A percentile compares a stretch with the other conserved stretches of the same genome.
phyloP scores from a whole-genome alignment of 1,140 invertebrate genomes.

The Berghia stephanieae region DNA sequence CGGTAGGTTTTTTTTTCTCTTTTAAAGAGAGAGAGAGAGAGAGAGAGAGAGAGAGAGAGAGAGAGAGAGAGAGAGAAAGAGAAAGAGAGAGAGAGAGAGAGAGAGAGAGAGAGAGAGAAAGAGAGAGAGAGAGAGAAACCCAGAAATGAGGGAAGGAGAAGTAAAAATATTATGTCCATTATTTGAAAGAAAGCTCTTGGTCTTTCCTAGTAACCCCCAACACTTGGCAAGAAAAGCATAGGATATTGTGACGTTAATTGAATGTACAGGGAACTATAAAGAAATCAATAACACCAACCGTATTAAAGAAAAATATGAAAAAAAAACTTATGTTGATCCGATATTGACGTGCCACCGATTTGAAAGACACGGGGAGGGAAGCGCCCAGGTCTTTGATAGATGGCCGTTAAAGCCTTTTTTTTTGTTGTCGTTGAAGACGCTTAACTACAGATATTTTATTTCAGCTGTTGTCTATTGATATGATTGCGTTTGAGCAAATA shows the following conservation, averaged over 20 bases:
- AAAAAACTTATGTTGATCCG: no score
- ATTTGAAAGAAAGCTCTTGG: not conserved
- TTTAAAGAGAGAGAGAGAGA: not conserved
- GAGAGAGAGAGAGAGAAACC: not conserved
- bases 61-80: constrained; percentile 6
- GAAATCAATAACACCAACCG: not conserved
- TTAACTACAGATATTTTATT: no score
- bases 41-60: constrained; percentile 13
- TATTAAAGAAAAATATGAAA: not conserved
- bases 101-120: constrained; percentile 9
- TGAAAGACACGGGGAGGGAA: no score
- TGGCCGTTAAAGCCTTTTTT: no score
- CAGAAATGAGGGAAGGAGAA: not conserved
- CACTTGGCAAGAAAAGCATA: not conserved
- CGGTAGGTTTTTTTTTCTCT: not conserved
- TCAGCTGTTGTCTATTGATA: no score
- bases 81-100: not conserved
- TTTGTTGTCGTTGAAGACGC: no score
- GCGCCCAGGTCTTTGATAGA: no score
- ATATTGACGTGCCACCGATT: no score
- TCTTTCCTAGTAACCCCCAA: not conserved
- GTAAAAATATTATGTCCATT: not conserved
- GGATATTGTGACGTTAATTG: not conserved
- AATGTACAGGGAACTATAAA: not conserved
- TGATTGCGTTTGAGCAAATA: no score